phyloP scores from a whole-genome alignment of 37 sponge, comb jelly and placozoan genomes.

The Diacarnus erythraeanus region DNA sequence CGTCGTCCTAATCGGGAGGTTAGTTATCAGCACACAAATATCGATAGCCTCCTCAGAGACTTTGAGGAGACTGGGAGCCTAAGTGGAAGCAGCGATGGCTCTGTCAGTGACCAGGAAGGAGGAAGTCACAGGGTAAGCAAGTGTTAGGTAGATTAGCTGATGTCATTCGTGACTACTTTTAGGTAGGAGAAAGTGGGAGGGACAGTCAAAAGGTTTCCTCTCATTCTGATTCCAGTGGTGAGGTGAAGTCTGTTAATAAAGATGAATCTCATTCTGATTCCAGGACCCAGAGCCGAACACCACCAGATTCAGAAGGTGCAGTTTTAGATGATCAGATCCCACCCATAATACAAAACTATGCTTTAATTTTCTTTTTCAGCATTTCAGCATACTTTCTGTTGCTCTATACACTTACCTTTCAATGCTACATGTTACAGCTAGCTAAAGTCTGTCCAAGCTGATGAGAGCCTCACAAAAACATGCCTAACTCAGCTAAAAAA shows the following conservation, averaged over 20 bases:
- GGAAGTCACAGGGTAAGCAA: too few species aligned
- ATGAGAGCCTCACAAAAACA: too few species aligned
- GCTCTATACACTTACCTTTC: too few species aligned
- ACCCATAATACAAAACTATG: not conserved
- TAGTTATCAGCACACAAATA: not conserved
- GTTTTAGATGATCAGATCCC: not conserved
- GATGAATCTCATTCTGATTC: not conserved
- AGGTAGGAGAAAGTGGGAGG: not conserved
- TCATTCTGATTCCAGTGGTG: not conserved
- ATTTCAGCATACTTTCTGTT: too few species aligned
- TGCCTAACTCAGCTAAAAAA: too few species aligned
- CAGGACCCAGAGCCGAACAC: not conserved
- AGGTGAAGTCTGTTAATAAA: not conserved
- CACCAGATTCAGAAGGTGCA: not conserved
- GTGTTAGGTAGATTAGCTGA: too few species aligned
- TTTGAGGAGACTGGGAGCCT: slow-evolving; percentile 4
- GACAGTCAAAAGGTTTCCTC: not conserved
- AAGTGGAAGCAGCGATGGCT: not conserved
- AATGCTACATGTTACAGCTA: too few species aligned
- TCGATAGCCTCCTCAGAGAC: slow-evolving; percentile 41
- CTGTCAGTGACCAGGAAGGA: not conserved
- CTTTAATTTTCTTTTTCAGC: too few species aligned
- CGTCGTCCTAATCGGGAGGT: not conserved
- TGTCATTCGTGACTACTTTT: too few species aligned
- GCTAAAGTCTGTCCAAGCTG: too few species aligned